Evolutionary conservation across 2,113 vertebrate species (phyloP).

Genomic region (Procavia capensis): DNA sequence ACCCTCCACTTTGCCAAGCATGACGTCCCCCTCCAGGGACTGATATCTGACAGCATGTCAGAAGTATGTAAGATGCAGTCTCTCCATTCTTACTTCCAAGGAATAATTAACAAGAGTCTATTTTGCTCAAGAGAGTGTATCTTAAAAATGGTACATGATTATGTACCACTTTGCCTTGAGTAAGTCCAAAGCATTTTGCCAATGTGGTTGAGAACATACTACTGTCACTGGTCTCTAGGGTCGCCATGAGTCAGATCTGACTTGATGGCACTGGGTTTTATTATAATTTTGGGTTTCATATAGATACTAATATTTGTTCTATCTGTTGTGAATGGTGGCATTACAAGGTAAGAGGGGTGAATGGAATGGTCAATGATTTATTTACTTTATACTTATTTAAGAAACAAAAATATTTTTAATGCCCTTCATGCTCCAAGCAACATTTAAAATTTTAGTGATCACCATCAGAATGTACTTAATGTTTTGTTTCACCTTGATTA

Average conservation of each 20-base stretch:
- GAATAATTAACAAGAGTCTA: conserved; percentile 8
- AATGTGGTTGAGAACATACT: neutral
- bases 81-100: no score
- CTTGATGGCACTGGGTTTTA: no score
- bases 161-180: neutral
- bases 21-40: no score
- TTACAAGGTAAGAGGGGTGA: neutral
- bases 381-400: neutral
- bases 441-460: neutral
- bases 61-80: no score
- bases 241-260: no score
- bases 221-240: no score
- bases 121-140: conserved; percentile 20
- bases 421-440: neutral
- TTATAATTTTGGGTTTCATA: neutral
- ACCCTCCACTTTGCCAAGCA: no score
- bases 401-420: conserved; percentile 32
- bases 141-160: neutral
- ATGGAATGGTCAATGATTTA: neutral
- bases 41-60: no score
- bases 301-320: neutral
- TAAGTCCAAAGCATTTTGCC: neutral
- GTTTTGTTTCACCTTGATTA: neutral
- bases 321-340: neutral
- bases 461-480: neutral